These are phyloP conservation scores for Montipora capitata DNA, from an alignment of 92 coral and sea anemone species.

Conservation along the genomic window DNA sequence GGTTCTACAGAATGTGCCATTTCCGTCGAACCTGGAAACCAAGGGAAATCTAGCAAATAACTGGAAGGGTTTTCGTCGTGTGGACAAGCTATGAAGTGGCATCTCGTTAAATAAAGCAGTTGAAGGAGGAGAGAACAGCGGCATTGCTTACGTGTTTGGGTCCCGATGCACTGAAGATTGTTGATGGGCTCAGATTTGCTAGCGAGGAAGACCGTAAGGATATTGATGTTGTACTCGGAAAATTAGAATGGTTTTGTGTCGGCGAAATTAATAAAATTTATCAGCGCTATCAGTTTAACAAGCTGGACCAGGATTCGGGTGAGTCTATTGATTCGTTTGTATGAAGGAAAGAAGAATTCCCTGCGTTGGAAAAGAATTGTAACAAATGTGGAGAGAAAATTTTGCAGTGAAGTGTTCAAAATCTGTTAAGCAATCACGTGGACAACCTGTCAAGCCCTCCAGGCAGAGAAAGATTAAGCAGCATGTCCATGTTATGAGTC, in stretches of 20 bases:
- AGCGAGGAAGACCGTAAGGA: slow-evolving; percentile 34
- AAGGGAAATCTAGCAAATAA: slow-evolving; percentile 49
- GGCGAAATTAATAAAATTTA: slow-evolving; percentile 53
- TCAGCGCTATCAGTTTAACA: slow-evolving; percentile 49
- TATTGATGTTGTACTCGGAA: slow-evolving; percentile 58
- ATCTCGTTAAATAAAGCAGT: slow-evolving; percentile 25
- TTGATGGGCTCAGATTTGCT: slow-evolving; percentile 59
- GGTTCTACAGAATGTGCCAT: slow-evolving; percentile 53
- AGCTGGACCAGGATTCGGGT: slow-evolving; percentile 33
- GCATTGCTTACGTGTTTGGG: slow-evolving; percentile 72
- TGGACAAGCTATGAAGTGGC: slow-evolving; percentile 68
- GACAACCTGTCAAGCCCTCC: background rate
- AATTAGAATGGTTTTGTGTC: slow-evolving; percentile 57
- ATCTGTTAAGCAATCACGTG: background rate
- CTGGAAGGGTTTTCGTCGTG: slow-evolving; percentile 55
- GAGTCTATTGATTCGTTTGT: slow-evolving; percentile 56
- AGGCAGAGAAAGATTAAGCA: slow-evolving; percentile 9
- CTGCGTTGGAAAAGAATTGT: slow-evolving; percentile 65
- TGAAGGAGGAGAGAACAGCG: slow-evolving; percentile 57
- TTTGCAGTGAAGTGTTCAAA: slow-evolving; percentile 58
- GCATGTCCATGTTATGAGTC: slow-evolving; percentile 3
- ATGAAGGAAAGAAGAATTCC: slow-evolving; percentile 61
- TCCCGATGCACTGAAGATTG: slow-evolving; percentile 60
- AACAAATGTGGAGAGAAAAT: slow-evolving; percentile 55
- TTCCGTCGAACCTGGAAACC: slow-evolving; percentile 58